Percentiles rank a stretch among this genome's conserved stretches.
Conservation (phyloP, 92 coral and sea anemone genomes). For the Parazoanthus atlanticus region DNA sequence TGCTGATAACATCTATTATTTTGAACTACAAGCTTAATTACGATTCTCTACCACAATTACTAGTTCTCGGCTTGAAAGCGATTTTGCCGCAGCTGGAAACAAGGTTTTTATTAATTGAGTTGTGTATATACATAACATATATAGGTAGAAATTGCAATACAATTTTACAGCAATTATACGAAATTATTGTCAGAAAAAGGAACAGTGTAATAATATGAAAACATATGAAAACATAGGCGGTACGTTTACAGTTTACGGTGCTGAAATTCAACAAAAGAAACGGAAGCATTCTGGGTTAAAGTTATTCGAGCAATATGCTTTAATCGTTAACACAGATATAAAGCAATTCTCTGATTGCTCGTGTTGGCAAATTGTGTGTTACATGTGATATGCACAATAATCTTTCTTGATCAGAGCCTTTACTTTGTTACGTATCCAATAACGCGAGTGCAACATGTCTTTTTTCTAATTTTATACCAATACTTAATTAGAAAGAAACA, state of each 20-base stretch:
- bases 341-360: not conserved
- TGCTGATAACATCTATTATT: not conserved
- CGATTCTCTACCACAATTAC: not conserved
- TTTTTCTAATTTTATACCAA: not conserved
- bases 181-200: not conserved
- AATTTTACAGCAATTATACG: constrained; percentile 6
- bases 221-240: not conserved
- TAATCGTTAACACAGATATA: not conserved
- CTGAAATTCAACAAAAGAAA: not conserved
- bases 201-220: constrained; percentile 3
- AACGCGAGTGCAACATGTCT: not conserved
- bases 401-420: not conserved
- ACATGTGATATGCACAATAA: not conserved
- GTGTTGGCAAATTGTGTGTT: not conserved
- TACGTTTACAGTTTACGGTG: not conserved
- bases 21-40: constrained; percentile 25
- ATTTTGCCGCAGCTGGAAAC: constrained; percentile 6
- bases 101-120: not conserved
- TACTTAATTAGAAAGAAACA: not conserved
- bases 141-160: not conserved
- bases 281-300: not conserved
- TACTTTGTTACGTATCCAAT: not conserved
- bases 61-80: constrained; percentile 19
- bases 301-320: not conserved
- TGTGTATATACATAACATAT: constrained; percentile 23